These are phyloP conservation scores for Pelvicachromis taeniatus DNA, from an alignment of 2,113 vertebrate genomes.

Conservation along the genomic window DNA sequence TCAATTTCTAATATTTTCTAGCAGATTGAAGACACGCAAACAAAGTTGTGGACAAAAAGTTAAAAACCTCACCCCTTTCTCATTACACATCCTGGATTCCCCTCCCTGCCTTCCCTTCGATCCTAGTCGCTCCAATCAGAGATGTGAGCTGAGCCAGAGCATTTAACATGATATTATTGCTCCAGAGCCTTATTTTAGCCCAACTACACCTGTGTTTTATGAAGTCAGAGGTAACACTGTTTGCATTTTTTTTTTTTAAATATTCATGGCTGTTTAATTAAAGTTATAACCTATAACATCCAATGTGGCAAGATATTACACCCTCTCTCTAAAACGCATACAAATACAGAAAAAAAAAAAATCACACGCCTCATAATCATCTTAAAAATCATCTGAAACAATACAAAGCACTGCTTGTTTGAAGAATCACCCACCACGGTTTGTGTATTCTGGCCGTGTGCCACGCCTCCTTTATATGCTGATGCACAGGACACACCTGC, in stretches of 20 bases:
- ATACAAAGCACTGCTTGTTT: neutral
- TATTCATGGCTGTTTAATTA: neutral
- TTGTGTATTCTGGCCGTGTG: neutral
- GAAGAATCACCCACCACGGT: neutral
- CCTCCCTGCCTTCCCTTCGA: neutral
- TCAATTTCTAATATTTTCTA: neutral
- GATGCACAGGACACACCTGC: neutral
- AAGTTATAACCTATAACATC: neutral
- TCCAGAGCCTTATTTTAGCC: neutral
- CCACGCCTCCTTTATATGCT: neutral
- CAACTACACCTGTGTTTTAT: neutral
- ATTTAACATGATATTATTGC: neutral
- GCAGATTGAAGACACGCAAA: neutral
- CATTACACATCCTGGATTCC: neutral
- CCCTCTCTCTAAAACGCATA: neutral
- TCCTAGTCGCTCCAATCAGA: neutral
- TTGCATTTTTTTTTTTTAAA: neutral
- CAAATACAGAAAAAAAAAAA: fast-evolving
- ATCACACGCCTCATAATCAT: neutral
- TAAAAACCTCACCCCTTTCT: neutral
- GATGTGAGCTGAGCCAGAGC: neutral
- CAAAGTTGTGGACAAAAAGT: neutral
- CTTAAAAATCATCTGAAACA: neutral
- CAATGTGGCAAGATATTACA: neutral
- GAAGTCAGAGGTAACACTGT: neutral